These are phyloP conservation scores for Drosophila neonasuta DNA, from an alignment of 2,888 invertebrate species.

Conservation along the genomic window DNA sequence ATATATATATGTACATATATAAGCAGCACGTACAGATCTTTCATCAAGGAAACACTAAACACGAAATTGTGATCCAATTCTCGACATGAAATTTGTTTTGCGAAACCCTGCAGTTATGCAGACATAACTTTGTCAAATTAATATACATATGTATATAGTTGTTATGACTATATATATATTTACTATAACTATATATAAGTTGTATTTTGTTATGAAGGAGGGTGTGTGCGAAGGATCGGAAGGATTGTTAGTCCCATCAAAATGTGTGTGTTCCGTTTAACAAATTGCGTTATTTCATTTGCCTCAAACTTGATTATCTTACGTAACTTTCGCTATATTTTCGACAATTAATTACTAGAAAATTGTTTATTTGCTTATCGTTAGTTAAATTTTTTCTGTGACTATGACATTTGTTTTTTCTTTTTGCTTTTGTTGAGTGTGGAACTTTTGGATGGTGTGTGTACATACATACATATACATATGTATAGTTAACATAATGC, in stretches of 20 bases:
- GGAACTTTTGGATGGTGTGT: conserved; percentile 33
- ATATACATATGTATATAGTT: conserved; percentile 3
- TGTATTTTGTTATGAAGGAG: not conserved
- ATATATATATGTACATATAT: conserved; percentile 4
- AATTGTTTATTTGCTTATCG: not conserved
- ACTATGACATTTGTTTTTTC: conserved; percentile 5
- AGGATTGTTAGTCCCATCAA: conserved; percentile 10
- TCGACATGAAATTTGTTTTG: conserved; percentile 4
- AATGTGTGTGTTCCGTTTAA: conserved; percentile 18
- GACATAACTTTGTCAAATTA: conserved; percentile 6
- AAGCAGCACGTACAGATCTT: not conserved
- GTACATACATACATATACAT: not conserved
- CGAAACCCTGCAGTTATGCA: conserved; percentile 6
- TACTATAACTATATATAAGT: not conserved
- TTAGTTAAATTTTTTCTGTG: not conserved
- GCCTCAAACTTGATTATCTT: not conserved
- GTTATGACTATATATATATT: conserved; percentile 6
- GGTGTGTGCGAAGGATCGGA: not conserved
- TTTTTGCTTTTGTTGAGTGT: not conserved
- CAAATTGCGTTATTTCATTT: conserved; percentile 16
- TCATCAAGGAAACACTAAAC: conserved; percentile 1
- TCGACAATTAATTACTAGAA: conserved; percentile 10
- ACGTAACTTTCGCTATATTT: conserved; percentile 13
- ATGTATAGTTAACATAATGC: conserved; percentile 37
- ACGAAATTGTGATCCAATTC: conserved; percentile 1